Evolutionary conservation across 2,797 vertebrate species (phyloP).

Genomic region (Coregonus ussuriensis): DNA sequence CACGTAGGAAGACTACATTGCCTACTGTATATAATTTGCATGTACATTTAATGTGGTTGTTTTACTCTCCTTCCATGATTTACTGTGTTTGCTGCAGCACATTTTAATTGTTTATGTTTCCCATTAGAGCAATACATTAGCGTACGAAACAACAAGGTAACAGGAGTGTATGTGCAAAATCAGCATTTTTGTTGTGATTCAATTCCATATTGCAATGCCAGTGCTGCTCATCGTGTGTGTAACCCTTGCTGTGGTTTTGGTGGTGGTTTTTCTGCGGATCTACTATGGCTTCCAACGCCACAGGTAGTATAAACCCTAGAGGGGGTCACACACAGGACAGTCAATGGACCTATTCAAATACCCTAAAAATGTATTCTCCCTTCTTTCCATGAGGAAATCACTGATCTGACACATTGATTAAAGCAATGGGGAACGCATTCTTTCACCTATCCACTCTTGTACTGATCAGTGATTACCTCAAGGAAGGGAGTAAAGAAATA

Average conservation of each 20-base stretch:
- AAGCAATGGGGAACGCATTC: background rate
- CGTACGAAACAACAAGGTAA: background rate
- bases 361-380: background rate
- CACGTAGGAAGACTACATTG: background rate
- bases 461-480: too few relatives aligned
- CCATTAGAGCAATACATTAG: background rate
- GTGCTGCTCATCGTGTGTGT: background rate
- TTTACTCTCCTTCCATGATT: background rate
- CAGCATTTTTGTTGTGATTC: background rate
- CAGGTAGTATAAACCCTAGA: constrained; percentile 8
- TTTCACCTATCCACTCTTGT: background rate
- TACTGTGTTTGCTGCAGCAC: background rate
- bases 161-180: background rate
- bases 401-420: background rate
- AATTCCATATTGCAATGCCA: background rate
- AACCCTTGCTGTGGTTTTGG: background rate
- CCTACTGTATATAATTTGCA: background rate
- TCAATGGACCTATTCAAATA: background rate
- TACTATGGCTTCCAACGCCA: constrained; percentile 1
- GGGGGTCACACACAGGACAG: background rate
- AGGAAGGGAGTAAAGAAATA: too few relatives aligned
- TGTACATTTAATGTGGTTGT: background rate
- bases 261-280: background rate
- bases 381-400: too few relatives aligned
- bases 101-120: background rate